Base-by-base conservation (phyloP, 2,797 vertebrate species). In the Sus cebifrons region DNA sequence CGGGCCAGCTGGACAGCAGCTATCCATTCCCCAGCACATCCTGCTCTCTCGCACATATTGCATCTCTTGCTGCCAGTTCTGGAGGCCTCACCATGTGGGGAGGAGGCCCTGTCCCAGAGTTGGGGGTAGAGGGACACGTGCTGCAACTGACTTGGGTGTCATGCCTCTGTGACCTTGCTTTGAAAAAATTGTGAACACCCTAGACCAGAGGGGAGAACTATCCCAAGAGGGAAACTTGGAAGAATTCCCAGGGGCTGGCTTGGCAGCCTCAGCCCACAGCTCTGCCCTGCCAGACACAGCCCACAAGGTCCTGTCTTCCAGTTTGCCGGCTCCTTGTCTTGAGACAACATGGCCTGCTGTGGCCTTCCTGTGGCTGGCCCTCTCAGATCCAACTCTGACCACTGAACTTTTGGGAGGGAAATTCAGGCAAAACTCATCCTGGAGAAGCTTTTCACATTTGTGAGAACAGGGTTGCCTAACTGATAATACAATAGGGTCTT, bases 161-260 rank as follows among this genome's bases (percentile, higher is more conserved):
- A 83, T 87, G 96, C 77, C 49, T 95, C 67, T 62, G 90, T 23
- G 23, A 77, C 20, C 32, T 83, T 49, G 27, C 86, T 96, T 91
- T 86, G 82, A 27, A 95, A 93, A 96, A 92, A 60, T 18, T n/a
- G 15, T 6, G n/a, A 70, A 73, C 13, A 65, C 25, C 60, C 16
- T 32, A 16, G 70, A n/a, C 44, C 16, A 36, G 70, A 89, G 67
- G 32, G 44, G 52, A 49, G 62, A 25, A 49, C 70, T 16, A 32
- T 15, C 40, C 25, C 60, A 29, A 29, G 52, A 81, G 27, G 32
- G 71, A 86, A 73, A 56, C 54, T 10, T 82, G 82, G 73, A 89
- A 85, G 70, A 89, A 65, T 40, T 86, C 73, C 88, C 40, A 64
- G 82, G 44, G 68, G 49, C 77, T 70, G 74, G 54, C 15, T 25